Evolutionary conservation across 1,140 invertebrate genomes (phyloP).

Genomic region (Rhopalosiphum padi): DNA sequence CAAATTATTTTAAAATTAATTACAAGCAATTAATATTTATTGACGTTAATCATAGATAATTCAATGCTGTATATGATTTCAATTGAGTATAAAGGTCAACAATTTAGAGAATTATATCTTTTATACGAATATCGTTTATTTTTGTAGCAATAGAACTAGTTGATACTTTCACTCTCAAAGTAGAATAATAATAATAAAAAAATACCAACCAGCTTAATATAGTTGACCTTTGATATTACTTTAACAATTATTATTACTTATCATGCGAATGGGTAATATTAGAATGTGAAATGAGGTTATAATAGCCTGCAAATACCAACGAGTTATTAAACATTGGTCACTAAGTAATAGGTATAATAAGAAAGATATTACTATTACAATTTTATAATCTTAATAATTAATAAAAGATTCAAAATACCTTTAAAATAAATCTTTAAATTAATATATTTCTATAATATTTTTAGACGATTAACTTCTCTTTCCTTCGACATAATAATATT

Average conservation of each 20-base stretch:
- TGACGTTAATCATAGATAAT: not conserved
- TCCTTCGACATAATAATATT: not conserved
- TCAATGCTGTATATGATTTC: not conserved
- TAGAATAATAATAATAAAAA: not conserved
- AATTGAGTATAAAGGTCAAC: conserved; percentile 19
- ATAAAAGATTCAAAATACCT: not conserved
- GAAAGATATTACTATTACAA: not conserved
- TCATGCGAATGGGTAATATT: not conserved
- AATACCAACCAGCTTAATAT: not conserved
- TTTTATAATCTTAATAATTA: not conserved
- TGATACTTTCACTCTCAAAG: conserved; percentile 15
- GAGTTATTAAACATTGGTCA: not conserved
- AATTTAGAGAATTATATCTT: not conserved
- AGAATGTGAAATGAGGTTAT: not conserved
- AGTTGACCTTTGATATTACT: conserved; percentile 24
- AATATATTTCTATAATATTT: not conserved
- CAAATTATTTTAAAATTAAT: not conserved
- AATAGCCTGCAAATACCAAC: not conserved
- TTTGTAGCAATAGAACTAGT: not conserved
- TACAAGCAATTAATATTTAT: conserved; percentile 7
- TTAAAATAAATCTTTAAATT: not conserved
- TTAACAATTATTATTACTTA: conserved; percentile 15
- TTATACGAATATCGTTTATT: not conserved
- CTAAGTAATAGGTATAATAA: not conserved
- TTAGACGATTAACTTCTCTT: not conserved